Evolutionary conservation across 2,797 vertebrate species (phyloP).

Genomic region (Gadopsis marmoratus): DNA sequence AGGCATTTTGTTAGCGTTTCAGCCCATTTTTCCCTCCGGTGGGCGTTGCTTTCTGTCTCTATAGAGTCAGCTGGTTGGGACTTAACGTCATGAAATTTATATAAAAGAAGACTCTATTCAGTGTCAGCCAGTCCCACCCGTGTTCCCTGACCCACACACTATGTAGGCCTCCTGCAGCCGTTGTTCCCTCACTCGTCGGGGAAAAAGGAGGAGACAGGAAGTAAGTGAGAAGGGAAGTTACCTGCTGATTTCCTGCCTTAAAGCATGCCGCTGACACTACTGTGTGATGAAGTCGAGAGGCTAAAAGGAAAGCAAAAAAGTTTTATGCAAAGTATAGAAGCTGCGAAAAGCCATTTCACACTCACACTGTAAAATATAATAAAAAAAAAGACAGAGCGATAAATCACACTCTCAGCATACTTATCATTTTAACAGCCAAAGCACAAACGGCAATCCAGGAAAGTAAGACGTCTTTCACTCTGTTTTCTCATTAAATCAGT

Average conservation of each 20-base stretch:
- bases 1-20: no score
- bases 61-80: no score
- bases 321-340: conserved; percentile 50
- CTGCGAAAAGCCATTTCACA: conserved; percentile 35
- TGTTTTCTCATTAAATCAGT: conserved; percentile 4
- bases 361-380: not conserved
- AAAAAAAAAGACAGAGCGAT: not conserved
- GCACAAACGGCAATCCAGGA: conserved; percentile 10
- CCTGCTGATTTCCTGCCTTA: conserved; percentile 42
- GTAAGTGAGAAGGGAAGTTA: conserved; percentile 3
- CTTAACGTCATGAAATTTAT: no score
- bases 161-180: no score
- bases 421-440: conserved; percentile 30
- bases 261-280: conserved; percentile 44
- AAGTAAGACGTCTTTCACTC: not conserved
- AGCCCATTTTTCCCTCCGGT: no score
- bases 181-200: no score
- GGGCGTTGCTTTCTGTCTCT: no score
- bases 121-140: no score
- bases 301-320: conserved; percentile 18
- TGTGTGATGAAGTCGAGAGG: conserved; percentile 30
- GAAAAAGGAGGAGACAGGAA: not conserved
- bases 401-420: conserved; percentile 16
- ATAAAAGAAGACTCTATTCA: no score
- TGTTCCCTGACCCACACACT: no score